These are phyloP conservation scores for Epinephelus malabaricus DNA, from an alignment of 2,797 vertebrate species.

Conservation along the genomic window DNA sequence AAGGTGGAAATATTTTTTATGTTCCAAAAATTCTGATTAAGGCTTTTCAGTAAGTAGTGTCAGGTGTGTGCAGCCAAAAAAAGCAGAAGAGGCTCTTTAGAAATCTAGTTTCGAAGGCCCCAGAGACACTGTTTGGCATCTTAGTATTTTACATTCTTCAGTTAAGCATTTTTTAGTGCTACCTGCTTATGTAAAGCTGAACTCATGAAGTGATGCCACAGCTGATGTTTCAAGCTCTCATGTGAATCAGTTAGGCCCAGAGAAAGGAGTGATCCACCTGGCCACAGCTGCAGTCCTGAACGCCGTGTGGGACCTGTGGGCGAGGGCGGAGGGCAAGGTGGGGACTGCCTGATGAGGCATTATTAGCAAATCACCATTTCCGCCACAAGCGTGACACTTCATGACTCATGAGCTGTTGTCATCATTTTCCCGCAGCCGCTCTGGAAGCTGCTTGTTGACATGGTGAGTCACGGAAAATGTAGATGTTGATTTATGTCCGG, in stretches of 20 bases:
- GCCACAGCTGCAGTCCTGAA: constrained; percentile 87
- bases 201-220: too few species aligned
- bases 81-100: not conserved
- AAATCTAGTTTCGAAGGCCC: too few species aligned
- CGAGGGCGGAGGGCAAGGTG: constrained; percentile 87
- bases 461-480: constrained; percentile 82
- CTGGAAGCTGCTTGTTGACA: constrained; percentile 89
- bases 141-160: too few species aligned
- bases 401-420: constrained; percentile 30
- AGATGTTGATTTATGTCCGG: not conserved
- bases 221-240: not conserved
- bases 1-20: too few species aligned
- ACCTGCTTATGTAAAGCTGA: too few species aligned
- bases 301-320: constrained; percentile 91
- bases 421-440: constrained; percentile 78
- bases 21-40: too few species aligned
- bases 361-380: constrained; percentile 1
- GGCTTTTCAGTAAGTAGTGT: not conserved
- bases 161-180: too few species aligned
- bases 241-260: constrained; percentile 84
- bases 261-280: constrained; percentile 89
- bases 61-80: too few species aligned
- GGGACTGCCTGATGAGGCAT: not conserved
- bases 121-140: not conserved
- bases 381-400: not conserved